Evolutionary conservation across 2,888 invertebrate species (phyloP), one percentile per base, ranked within the genome.

Genomic region (Amblyjoppa fuscipennis): DNA sequence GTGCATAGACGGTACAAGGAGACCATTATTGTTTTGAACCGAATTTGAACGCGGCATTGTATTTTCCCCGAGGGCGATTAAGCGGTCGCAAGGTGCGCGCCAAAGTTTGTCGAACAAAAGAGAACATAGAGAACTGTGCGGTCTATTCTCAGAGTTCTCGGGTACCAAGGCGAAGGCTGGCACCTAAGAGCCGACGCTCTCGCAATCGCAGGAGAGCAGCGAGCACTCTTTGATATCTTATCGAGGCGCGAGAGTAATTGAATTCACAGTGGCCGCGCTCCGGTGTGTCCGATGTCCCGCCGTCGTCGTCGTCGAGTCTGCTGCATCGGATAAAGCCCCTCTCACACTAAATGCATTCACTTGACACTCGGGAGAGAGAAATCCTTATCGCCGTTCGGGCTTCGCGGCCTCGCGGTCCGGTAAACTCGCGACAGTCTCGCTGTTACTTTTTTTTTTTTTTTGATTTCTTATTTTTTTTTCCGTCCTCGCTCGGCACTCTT

Each of bases 211-310:
- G 49, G 51, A 49, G 71, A 34, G 64, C 76, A 78, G 61, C 45
- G 0, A 70, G 69, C 73, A 73, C 73, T 66, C 81, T 68, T 75
- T 81, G 81, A 81, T 81, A 75, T 81, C 81, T 81, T 81, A 81
- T 81, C 81, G 74, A 49, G 81, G 16, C 80, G 53, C 20, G 68
- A 74, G 81, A 81, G 74, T 81, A 81, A 81, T 81, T 81, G 74
- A 81, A 81, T 81, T 81, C 81, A 81, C 74, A 81, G 81, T 69
- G 81, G 69, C 68, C 13, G 45, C 41, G 45, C 64, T 64, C 56
- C 34, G 66, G 66, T 73, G 80, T 80, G 73, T 78, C 51, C 4
- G 64, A 64, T 64, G 64, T 34, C 34, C 34, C 64, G 59, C 28
- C 25, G 61, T 61, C 31, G 41, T 41, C 11, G 41, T 41, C 45